Evolutionary conservation across 2,113 vertebrate species (phyloP), one percentile per base, ranked within the genome.

Genomic region (Syngnathoides biaculeatus): DNA sequence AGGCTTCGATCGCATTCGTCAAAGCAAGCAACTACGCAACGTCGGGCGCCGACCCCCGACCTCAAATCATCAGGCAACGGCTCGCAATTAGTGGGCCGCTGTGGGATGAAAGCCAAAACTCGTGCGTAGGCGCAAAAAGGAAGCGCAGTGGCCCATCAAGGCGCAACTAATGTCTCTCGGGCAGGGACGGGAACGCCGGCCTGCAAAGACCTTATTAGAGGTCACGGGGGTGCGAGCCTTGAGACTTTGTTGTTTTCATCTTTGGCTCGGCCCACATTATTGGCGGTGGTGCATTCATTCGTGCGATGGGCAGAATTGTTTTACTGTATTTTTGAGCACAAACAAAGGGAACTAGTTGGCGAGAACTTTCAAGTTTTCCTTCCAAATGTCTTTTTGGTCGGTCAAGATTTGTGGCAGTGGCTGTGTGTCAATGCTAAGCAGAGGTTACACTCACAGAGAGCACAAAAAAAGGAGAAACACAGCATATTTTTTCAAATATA

Each of bases 1-100:
- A 60, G 35, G 74, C 79, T 87, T 89, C 89, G 86, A 88, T 87
- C 80, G 79, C 71, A 69, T 70, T 63, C 55, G 61, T 77, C 50
- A 79, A 42, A 40, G 10, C 24, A 68, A 70, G 61, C 26, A 70
- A 62, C 42, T 8, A 62, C 17, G 24, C 59, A 81, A 57, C 15
- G 39, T 62, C 61, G 62, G 78, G 52, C 64, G 22, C 66, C 77
- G 71, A 82, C 73, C 67, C 66, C 40, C 64, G 48, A 69, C 65
- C 69, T 64, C 47, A 73, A 72, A 79, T 78, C 72, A 79, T 67
- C 38, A 26, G 47, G 26, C 60, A 56, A 64, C 39, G 20, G 27
- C n/a, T 24, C 43, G 64, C 61, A 79, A 82, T 76, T 79, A 61
- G 63, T 57, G 65, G 53, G 56, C 42, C 70, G 67, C 24, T 40